Base-by-base conservation (phyloP, 2,888 invertebrate species). In the Hirtodrosophila duncani region DNA sequence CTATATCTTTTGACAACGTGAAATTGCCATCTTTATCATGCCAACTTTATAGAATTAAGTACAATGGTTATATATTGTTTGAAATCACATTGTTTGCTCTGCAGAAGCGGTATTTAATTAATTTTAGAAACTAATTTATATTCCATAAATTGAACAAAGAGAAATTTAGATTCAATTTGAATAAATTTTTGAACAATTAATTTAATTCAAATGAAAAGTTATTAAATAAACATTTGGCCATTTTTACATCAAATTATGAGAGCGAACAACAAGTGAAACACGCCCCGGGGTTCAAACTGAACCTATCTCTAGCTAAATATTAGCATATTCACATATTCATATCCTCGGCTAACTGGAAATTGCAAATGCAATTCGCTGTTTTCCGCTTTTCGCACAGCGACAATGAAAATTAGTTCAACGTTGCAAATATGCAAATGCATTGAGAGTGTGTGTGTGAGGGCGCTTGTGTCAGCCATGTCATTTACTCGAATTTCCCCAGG, bases 361-460 rank as follows among this genome's bases (percentile, higher is more conserved):
- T 58, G 57, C 38, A 60, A 63, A 64, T 58, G 57, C 36, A 48
- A 59, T 52, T 67, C 52, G 24, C 52, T 46, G 37, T 45, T 75
- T 43, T 42, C 37, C 27, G 64, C 52, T 26, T 29, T 27, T n/a
- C n/a, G n/a, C n/a, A n/a, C n/a, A 45, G 16, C 30, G 29, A 24
- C 31, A 26, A 5, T 34, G 36, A 46, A 59, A 36, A 55, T 46
- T 48, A 18, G 29, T 21, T 49, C 9, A 41, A 39, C 59, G 30
- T 45, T 60, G 64, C 50, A 55, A 48, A 50, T 77, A 71, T 72
- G 61, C 57, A 69, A 77, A 77, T 71, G 31, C 34, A 42, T 2
- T 34, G 20, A 21, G 24, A 27, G 8, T 24, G 18, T 11, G 26
- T 29, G 16, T 21, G 30, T 38, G 14, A 36, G 10, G 56, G 16